Evolutionary conservation across 2,888 invertebrate species (phyloP).

Genomic region (Oscheius sp.): DNA sequence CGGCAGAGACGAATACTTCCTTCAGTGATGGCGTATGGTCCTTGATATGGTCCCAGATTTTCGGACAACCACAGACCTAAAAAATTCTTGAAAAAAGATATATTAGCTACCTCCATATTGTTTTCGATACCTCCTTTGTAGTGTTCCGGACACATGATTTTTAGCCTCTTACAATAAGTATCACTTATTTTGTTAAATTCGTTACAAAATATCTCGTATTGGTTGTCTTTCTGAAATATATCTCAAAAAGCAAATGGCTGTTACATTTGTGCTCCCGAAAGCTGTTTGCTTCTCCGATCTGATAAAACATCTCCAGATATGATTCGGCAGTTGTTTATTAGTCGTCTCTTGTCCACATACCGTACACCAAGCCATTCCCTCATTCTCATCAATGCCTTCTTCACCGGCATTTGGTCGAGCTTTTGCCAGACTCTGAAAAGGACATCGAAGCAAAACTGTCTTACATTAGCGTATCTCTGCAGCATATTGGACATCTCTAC

Average conservation of each 20-base stretch:
- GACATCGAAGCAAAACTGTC: not conserved
- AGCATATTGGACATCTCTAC: constrained; percentile 8
- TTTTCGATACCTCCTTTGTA: constrained; percentile 81
- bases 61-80: constrained; percentile 48
- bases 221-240: constrained; percentile 2
- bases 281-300: constrained; percentile 58
- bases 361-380: constrained; percentile 30
- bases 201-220: constrained; percentile 87
- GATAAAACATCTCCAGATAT: constrained; percentile 60
- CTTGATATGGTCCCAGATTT: constrained; percentile 35
- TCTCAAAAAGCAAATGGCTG: not conserved
- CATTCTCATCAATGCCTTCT: not conserved
- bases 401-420: not conserved
- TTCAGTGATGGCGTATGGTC: constrained; percentile 9
- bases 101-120: constrained; percentile 36
- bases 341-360: constrained; percentile 39
- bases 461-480: constrained; percentile 12
- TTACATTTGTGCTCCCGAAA: constrained; percentile 46
- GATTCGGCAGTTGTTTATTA: constrained; percentile 39
- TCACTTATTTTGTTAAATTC: constrained; percentile 82
- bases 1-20: constrained; percentile 19
- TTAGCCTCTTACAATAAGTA: constrained; percentile 92
- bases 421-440: constrained; percentile 2
- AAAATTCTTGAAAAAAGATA: not conserved
- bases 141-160: constrained; percentile 96